Base-by-base conservation (phyloP, 2,888 invertebrate species). In the Busseola fusca region DNA sequence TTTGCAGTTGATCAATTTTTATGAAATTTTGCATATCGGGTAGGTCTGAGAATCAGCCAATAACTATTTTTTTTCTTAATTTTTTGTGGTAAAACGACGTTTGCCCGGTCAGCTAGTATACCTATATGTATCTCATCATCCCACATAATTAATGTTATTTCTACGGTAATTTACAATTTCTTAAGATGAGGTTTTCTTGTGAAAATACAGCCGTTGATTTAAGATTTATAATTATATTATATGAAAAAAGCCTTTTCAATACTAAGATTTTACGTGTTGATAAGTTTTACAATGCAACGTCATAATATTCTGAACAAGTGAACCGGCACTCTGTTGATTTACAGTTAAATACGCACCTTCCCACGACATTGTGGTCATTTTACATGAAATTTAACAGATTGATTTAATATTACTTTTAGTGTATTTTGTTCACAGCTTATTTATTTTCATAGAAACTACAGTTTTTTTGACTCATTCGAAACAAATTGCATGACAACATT, bases 321-420 rank as follows among this genome's bases (percentile, higher is more conserved):
- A 72, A 83, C 84, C 82, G 80, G 72, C 70, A 72, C 63, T 45
- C n/a, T 27, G 16, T 54, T 48, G 59, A 57, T 59, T 67, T 42
- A 69, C 34, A 50, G 62, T 27, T 48, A 71, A 27, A 57, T 76
- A 76, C 87, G 66, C 72, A 93, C 93, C 93, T 92, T 94, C 93
- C 93, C 93, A 94, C 21, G 93, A 78, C 77, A 91, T 84, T 45
- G 89, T 79, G 70, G 91, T 82, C 92, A 93, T 93, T 77, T 69
- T 87, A 69, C 60, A 67, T 68, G 58, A 56, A 64, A 27, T 54
- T 27, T 52, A 56, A 56, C 21, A 25, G 60, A 60, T 40, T 56
- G 25, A 57, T 30, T 3, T 63, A 14, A 9, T 25, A 62, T 18
- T 64, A 69, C 69, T 70, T 57, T 65, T 25, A 34, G 30, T 40